Conservation (phyloP, 2,888 invertebrate genomes). For the Idaea aversata region DNA sequence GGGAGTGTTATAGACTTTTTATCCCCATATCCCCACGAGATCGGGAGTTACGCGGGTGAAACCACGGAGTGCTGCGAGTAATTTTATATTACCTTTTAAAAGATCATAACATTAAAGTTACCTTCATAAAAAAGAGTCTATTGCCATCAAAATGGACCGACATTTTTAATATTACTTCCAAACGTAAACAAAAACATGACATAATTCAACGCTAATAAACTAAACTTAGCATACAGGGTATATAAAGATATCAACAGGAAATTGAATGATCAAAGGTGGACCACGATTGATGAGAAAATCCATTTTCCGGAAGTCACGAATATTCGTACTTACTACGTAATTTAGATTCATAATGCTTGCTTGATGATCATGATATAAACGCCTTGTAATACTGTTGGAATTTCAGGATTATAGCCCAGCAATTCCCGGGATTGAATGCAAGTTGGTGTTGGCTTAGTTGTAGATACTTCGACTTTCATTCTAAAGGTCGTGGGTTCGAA, state of each 20-base stretch:
- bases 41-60: too few species aligned
- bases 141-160: background rate
- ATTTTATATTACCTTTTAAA: too few species aligned
- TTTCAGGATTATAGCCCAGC: too few species aligned
- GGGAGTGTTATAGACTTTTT: too few species aligned
- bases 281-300: conserved; percentile 14
- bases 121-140: background rate
- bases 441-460: too few species aligned
- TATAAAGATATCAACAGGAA: conserved; percentile 20
- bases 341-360: background rate
- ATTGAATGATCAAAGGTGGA: conserved; percentile 34
- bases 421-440: too few species aligned
- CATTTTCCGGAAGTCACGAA: background rate
- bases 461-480: too few species aligned
- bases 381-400: too few species aligned
- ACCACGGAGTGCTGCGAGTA: too few species aligned
- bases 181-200: background rate
- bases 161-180: background rate
- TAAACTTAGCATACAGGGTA: background rate
- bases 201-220: background rate
- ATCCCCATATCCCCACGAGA: too few species aligned
- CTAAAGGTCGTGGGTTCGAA: too few species aligned
- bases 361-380: too few species aligned
- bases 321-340: background rate
- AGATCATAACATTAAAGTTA: background rate